A percentile compares a stretch with the other conserved stretches of the same genome.
Evolutionary conservation across 2,888 invertebrate species (phyloP).

Genomic region (Melieria picta): DNA sequence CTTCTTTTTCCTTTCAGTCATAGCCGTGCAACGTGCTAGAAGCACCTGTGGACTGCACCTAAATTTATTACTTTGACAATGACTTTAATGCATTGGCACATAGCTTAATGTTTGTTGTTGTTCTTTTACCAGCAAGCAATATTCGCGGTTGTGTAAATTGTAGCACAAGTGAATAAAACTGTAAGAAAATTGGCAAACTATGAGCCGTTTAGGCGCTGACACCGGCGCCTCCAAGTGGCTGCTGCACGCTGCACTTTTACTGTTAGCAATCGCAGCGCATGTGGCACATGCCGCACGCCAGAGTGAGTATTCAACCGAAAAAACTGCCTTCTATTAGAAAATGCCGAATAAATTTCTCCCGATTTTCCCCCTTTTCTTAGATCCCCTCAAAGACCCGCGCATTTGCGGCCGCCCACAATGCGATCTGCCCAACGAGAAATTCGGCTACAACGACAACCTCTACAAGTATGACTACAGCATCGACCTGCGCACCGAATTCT

Average conservation of each 20-base stretch:
- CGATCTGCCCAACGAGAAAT: slow-evolving; percentile 63
- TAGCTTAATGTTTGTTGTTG: too few relatives aligned
- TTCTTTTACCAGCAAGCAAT: too few relatives aligned
- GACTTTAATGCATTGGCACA: too few relatives aligned
- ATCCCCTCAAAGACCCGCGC: slow-evolving; percentile 77
- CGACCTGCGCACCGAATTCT: slow-evolving; percentile 76
- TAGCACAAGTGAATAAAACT: background rate
- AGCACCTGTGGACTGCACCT: too few relatives aligned
- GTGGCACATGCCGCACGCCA: slow-evolving; percentile 1
- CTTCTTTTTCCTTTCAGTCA: too few relatives aligned
- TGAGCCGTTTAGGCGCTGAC: background rate
- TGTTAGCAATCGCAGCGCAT: background rate
- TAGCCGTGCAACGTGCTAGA: too few relatives aligned
- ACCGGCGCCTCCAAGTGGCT: background rate
- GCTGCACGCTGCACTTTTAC: background rate
- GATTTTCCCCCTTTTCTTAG: slow-evolving; percentile 64
- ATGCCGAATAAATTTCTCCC: background rate
- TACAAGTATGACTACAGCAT: slow-evolving; percentile 80
- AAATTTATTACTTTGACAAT: too few relatives aligned
- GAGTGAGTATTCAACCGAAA: background rate
- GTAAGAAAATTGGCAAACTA: background rate
- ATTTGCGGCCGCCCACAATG: slow-evolving; percentile 79
- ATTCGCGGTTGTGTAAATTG: background rate
- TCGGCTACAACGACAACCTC: slow-evolving; percentile 54
- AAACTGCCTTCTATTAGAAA: background rate